Evolutionary conservation across 2,113 vertebrate species (phyloP), one percentile per base, ranked within the genome.

Genomic region (Tragelaphus imberbis): DNA sequence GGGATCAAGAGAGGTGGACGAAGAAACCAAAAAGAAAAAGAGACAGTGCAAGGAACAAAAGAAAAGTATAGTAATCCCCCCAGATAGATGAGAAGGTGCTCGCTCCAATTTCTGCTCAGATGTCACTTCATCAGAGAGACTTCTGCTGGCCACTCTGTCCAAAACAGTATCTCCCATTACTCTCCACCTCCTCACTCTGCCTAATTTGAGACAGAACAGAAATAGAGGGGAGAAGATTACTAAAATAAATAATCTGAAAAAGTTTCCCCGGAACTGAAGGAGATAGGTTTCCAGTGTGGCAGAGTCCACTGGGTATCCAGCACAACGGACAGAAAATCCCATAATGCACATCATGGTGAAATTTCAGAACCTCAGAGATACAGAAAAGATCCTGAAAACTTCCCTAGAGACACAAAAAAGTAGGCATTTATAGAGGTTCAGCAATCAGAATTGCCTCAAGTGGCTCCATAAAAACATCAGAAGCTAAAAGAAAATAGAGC

Each of bases 381-480:
- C 77, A 80, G 79, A 47, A 53, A 81, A 94, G 77, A 75, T 89
- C 92, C 80, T 47, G 27, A 96, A 82, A 95, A 84, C 87, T 95
- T 89, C 84, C 33, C 0, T 8, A 90, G 88, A 95, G 58, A 95
- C 91, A 75, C 80, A 63, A 93, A 90, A 96, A 51, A 75, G 47
- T 30, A 33, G 71, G 9, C 23, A 59, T 93, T 49, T 13, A 85
- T 84, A 93, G 94, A 96, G 75, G 11, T 65, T 84, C 58, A 51
- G 92, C 84, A 44, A 58, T 71, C 63, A 95, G 55, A 95, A 94
- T 75, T 14, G 49, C 80, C 79, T 84, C 49, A 68, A 68, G 82
- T 16, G 51, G 63, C 92, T 97, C 93, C 28, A 65, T 91, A 79
- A 93, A 96, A 96, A 95, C 82, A 91, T 95, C 88, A 90, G 96